Evolutionary conservation across 1,140 invertebrate species (phyloP), one percentile per base, ranked within the genome.

Genomic region (Bombus affinis): DNA sequence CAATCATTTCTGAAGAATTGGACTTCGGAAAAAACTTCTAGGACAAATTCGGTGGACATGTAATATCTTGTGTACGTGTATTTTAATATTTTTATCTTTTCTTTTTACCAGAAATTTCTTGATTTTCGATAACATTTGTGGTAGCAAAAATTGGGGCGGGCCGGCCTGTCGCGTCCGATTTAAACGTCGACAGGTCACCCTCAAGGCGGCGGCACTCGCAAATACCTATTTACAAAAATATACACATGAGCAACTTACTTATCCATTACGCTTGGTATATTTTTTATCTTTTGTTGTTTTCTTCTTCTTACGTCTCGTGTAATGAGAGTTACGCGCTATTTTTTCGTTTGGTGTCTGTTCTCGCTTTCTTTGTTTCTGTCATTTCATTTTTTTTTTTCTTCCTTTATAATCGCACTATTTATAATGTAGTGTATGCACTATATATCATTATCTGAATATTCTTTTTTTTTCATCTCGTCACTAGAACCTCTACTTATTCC

Each of bases 221-320:
- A 90, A 94, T 94, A 93, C 91, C 92, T 95, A 95, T 95, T 95
- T 95, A 95, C 94, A 95, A 95, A 95, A 95, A 95, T 95, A 95
- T 95, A 95, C 93, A 95, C 92, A 92, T 94, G 94, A 95, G 94
- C 94, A 94, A 95, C 93, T 93, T 90, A 89, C 91, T 94, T 92
- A 93, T 92, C 90, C 84, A 87, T 87, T 86, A 76, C 76, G 73
- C 78, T 68, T 86, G 87, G 86, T 81, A 53, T 86, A 86, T 87
- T 72, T 37, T 53, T 62, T 75, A 47, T 57, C 53, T 65, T 66
- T 73, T 47, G 73, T 47, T 47, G 32, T 77, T 80, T 62, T 72
- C 42, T 39, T 35, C 37, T 66, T 32, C 37, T 66, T 35, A 42
- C 37, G 25, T 75, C 53, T 62, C 73, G 42, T 76, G 71, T 65